A percentile compares a stretch with the other conserved stretches of the same genome.
Conservation (phyloP, 2,888 invertebrate genomes). For the Amblyteles armatorius region DNA sequence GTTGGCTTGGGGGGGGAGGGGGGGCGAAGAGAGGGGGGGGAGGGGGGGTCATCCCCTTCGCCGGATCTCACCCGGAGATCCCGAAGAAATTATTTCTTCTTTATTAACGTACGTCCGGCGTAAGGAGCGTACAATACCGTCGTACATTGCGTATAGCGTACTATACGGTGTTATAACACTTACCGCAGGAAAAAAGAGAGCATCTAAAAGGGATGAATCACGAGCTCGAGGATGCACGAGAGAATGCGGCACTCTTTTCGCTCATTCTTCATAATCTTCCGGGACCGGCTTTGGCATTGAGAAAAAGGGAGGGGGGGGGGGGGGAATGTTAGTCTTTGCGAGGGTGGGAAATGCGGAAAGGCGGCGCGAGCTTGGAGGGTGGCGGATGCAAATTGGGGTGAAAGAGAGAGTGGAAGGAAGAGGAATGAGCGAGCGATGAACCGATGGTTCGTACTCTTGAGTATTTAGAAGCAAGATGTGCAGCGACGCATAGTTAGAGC, state of each 20-base stretch:
- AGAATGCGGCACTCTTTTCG: slow-evolving; percentile 5
- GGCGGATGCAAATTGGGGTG: slow-evolving; percentile 12
- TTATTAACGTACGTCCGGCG: not conserved
- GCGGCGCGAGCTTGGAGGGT: not conserved
- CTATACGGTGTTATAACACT: not conserved
- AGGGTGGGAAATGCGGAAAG: not conserved
- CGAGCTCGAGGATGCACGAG: not conserved
- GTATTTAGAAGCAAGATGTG: not conserved
- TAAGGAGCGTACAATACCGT: not conserved
- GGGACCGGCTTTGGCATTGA: not conserved
- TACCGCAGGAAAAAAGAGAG: not conserved
- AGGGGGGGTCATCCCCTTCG: not conserved
- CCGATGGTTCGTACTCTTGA: not conserved
- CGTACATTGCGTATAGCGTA: not conserved
- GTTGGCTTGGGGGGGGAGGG: too few species aligned
- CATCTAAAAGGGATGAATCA: not conserved
- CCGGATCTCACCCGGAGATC: not conserved
- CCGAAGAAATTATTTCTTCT: slow-evolving; percentile 20
- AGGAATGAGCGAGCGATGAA: slow-evolving; percentile 13
- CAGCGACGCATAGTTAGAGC: not conserved
- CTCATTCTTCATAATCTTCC: not conserved
- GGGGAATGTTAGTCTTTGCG: not conserved
- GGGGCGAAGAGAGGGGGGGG: too few species aligned
- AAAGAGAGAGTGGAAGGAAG: not conserved
- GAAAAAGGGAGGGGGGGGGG: not conserved